Conservation (phyloP, 2,113 vertebrate genomes). For the Sebastes fasciatus region DNA sequence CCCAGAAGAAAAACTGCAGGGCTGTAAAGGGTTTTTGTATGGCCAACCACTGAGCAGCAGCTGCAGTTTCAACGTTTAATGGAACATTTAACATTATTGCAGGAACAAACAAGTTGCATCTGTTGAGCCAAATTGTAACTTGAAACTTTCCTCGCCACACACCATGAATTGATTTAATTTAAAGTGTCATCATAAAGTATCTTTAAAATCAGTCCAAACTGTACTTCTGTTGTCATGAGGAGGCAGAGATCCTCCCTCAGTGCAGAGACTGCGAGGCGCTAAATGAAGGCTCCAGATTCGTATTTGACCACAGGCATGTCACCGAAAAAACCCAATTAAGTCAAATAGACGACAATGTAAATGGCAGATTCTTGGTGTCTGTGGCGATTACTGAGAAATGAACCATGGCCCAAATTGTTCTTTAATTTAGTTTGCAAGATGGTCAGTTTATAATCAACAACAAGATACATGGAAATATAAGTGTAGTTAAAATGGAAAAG, state of each 20-base stretch:
- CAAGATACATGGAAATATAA: not conserved
- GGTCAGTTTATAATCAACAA: not conserved
- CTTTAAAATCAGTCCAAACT: not conserved
- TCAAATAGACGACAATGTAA: conserved; percentile 57
- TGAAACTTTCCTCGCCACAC: not conserved
- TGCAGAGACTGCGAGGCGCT: conserved; percentile 13
- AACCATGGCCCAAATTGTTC: conserved; percentile 31
- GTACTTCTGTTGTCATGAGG: not conserved
- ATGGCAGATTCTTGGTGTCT: conserved; percentile 49
- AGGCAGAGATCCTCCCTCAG: conserved; percentile 16
- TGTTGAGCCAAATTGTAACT: not conserved
- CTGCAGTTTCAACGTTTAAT: conserved; percentile 20
- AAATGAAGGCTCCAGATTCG: conserved; percentile 49
- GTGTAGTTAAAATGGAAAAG: not conserved
- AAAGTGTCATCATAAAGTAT: not conserved
- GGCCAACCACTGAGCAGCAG: conserved; percentile 19
- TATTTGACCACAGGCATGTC: conserved; percentile 67
- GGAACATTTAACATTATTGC: conserved; percentile 7
- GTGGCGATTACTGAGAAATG: conserved; percentile 35
- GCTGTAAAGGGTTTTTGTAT: conserved; percentile 3
- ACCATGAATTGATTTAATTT: conserved; percentile 1
- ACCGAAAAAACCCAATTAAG: conserved; percentile 66
- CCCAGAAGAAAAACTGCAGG: not conserved
- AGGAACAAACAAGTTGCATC: conserved; percentile 26
- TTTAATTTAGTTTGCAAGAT: conserved; percentile 13